Base-by-base conservation (phyloP, 2,113 vertebrate genomes). In the Maccullochella peelii region DNA sequence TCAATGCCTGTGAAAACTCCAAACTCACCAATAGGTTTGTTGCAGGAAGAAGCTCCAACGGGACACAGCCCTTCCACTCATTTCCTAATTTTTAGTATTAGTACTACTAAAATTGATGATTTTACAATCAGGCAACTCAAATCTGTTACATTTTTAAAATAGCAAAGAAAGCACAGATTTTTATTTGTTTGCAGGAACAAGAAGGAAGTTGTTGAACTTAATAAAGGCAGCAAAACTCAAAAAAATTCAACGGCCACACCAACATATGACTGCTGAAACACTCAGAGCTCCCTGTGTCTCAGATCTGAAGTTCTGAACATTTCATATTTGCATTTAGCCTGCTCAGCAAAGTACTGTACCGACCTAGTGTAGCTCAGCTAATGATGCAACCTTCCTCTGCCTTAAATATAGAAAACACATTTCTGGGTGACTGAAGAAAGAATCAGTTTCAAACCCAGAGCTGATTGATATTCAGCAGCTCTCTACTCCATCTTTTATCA, bases 291-390 rank as follows among this genome's bases (percentile, higher is more conserved):
- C 1, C 2, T 20, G 1, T 65, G 25, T 63, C 23, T 54, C n/a
- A 58, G 8, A 58, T 42, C 33, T 36, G 9, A 40, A 40, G 27
- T 0, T 44, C n/a, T 73, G 18, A 23, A 73, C 36, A 27, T 44
- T 50, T 49, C 57, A 33, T 33, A 58, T 63, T 63, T 76, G 23
- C 30, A 30, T 80, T 73, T 33, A 15, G 55, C 30, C 23, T 49
- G 44, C 30, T 54, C n/a, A 57, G 50, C 49, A 66, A 65, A 57
- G 14, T 33, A 16, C 12, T 5, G 40, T 33, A 61, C 18, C 25
- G 12, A 27, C 49, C 38, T 33, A 15, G 18, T 42, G 33, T 20
- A 25, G 40, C 27, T 63, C 30, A 55, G 47, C 18, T 67, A 50
- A 67, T 5, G 16, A 74, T 49, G 21, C 23, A 66, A 42, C 25